Evolutionary conservation across 2,797 vertebrate species (phyloP).

Genomic region (Microctenopoma stevenorrisi): DNA sequence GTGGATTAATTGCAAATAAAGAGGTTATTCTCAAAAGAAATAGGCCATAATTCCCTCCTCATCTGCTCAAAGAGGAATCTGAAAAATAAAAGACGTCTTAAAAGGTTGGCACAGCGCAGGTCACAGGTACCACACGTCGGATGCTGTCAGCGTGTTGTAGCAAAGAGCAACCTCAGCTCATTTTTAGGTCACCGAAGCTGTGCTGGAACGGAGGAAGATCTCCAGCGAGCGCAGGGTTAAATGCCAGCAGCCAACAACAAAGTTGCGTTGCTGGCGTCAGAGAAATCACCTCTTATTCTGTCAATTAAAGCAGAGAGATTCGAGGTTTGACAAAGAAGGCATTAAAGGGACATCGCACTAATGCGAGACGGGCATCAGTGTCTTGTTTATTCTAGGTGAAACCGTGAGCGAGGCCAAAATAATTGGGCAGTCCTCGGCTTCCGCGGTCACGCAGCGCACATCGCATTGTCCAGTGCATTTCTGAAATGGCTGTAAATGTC

Average conservation of each 20-base stretch:
- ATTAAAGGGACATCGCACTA: conserved; percentile 48
- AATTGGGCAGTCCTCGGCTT: conserved; percentile 67
- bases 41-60: conserved; percentile 72
- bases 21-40: conserved; percentile 81
- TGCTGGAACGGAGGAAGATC: neutral
- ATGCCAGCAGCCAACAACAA: conserved; percentile 2
- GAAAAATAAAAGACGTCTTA: conserved; percentile 43
- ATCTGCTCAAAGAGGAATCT: conserved; percentile 44
- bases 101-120: conserved; percentile 32
- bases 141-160: neutral
- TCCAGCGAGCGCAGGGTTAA: conserved; percentile 14
- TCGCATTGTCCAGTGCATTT: conserved; percentile 68
- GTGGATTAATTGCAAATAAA: conserved; percentile 81
- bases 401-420: conserved; percentile 52
- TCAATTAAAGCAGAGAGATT: conserved; percentile 40
- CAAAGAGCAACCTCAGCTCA: neutral
- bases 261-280: conserved; percentile 15
- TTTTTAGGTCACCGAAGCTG: conserved; percentile 4
- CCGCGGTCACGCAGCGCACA: conserved; percentile 50
- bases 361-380: conserved; percentile 48
- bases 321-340: conserved; percentile 56
- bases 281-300: conserved; percentile 49
- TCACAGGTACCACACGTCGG: conserved; percentile 38
- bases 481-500: conserved; percentile 64
- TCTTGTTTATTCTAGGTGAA: conserved; percentile 74